A percentile compares a stretch with the other conserved stretches of the same genome.
phyloP scores from a whole-genome alignment of 1,140 invertebrate genomes.

The Onthophagus taurus region DNA sequence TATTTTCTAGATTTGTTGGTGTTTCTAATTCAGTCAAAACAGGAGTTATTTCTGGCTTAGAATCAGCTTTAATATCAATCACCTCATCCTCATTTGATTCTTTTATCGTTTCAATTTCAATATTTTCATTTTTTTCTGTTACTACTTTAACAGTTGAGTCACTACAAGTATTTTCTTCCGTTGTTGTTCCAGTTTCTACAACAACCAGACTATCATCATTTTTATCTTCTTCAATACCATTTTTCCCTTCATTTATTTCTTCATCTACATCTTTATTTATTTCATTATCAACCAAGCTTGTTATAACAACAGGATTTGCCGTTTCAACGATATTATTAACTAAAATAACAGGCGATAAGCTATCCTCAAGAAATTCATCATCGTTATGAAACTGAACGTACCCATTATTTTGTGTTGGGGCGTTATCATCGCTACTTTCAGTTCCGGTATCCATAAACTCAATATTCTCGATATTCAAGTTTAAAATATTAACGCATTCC shows the following conservation, averaged over 20 bases:
- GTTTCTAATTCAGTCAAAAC: not conserved
- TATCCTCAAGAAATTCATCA: slow-evolving; percentile 50
- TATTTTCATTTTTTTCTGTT: slow-evolving; percentile 27
- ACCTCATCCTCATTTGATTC: no score
- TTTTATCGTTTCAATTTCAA: not conserved
- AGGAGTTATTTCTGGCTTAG: slow-evolving; percentile 11
- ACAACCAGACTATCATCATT: slow-evolving; percentile 49
- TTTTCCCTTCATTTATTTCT: slow-evolving; percentile 14
- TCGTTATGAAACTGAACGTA: slow-evolving; percentile 60
- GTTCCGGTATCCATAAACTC: slow-evolving; percentile 70
- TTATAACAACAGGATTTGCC: slow-evolving; percentile 18
- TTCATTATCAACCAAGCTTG: not conserved
- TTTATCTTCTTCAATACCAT: slow-evolving; percentile 40
- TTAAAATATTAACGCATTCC: slow-evolving; percentile 33
- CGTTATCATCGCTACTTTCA: slow-evolving; percentile 49
- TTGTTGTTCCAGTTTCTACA: slow-evolving; percentile 47
- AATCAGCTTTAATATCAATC: no score
- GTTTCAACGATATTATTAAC: slow-evolving; percentile 24
- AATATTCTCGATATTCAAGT: slow-evolving; percentile 44
- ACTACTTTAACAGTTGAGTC: slow-evolving; percentile 37
- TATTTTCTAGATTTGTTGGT: slow-evolving; percentile 25
- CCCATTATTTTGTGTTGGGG: slow-evolving; percentile 49
- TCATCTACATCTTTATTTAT: not conserved
- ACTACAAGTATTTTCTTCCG: slow-evolving; percentile 42
- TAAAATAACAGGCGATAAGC: slow-evolving; percentile 33